These are phyloP conservation scores for Pammene fasciana DNA, from an alignment of 2,888 invertebrate genomes.

Conservation along the genomic window DNA sequence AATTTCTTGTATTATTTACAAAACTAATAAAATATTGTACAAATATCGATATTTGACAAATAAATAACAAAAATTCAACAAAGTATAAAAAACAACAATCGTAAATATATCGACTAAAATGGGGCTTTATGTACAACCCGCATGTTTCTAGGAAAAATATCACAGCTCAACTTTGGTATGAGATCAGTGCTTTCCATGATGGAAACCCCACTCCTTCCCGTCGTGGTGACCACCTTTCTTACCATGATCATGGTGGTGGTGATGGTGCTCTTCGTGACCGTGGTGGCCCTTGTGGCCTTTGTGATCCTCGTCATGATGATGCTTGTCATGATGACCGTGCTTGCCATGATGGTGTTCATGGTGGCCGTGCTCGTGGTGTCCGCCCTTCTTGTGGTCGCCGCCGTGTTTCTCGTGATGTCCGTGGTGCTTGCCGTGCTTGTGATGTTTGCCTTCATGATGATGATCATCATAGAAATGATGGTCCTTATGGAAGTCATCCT, in stretches of 20 bases:
- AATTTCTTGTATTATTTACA: slow-evolving; percentile 36
- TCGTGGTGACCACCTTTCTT: slow-evolving; percentile 77
- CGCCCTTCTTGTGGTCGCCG: slow-evolving; percentile 77
- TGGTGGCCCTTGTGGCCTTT: slow-evolving; percentile 79
- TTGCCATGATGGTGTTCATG: slow-evolving; percentile 77
- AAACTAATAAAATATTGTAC: slow-evolving; percentile 16
- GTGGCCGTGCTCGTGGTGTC: slow-evolving; percentile 73
- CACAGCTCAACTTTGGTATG: slow-evolving; percentile 63
- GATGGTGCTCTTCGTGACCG: slow-evolving; percentile 78
- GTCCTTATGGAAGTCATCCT: slow-evolving; percentile 78
- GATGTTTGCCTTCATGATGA: slow-evolving; percentile 77
- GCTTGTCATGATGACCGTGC: slow-evolving; percentile 76
- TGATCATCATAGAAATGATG: slow-evolving; percentile 80
- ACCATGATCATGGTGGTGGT: slow-evolving; percentile 77
- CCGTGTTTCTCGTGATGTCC: slow-evolving; percentile 75
- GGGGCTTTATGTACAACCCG: slow-evolving; percentile 19
- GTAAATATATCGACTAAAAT: slow-evolving; percentile 23
- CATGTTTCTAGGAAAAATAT: slow-evolving; percentile 55
- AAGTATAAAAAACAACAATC: slow-evolving; percentile 23
- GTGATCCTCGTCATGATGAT: slow-evolving; percentile 74
- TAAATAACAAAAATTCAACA: slow-evolving; percentile 8
- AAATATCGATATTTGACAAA: not conserved
- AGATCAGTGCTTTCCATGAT: slow-evolving; percentile 75
- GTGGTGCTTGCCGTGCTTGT: slow-evolving; percentile 76
- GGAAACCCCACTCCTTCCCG: slow-evolving; percentile 77